Evolutionary conservation across 2,113 vertebrate species (phyloP), one percentile per base, ranked within the genome.

Genomic region (Syngnathus floridae): DNA sequence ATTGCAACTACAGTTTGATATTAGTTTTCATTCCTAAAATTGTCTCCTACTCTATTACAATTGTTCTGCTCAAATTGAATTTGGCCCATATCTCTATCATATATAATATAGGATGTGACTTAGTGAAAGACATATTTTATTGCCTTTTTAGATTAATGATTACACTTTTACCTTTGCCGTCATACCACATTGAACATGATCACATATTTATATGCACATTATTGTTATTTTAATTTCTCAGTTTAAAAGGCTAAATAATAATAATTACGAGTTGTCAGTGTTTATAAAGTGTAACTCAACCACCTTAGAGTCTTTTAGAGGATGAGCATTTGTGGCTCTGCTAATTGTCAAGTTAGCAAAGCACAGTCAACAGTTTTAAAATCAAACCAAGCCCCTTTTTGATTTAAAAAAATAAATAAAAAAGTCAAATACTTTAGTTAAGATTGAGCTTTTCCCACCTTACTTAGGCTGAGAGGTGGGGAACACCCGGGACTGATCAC

Each of bases 161-260:
- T 66, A 52, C 55, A 38, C 12, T 49, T 12, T 38, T 36, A 54
- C 11, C 56, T 19, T 48, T 49, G 4, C 64, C 61, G 21, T 19
- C 62, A 61, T 79, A 71, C 64, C 22, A 55, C 52, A 55, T 55
- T 31, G 11, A 55, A 26, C 13, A 55, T 55, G 13, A 55, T 22
- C 11, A 54, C 12, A 26, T 9, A 54, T 54, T 35, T 48, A 48
- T 19, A 48, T 48, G 17, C 17, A 48, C 6, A 19, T 7, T 1
- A 48, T 48, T 48, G 2, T 48, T 8, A 48, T 48, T n/a, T 48
- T 17, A 48, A 19, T 48, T 48, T 48, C 46, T 8, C 19, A 7
- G 46, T 48, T 48, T 19, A 48, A 48, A 48, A n/a, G 46, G 19
- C 16, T 19, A 48, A 7, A 48, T 19, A 16, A 8, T n/a, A 19